Base-by-base conservation (phyloP, 92 coral and sea anemone genomes). In the Bergia puertoricense region DNA sequence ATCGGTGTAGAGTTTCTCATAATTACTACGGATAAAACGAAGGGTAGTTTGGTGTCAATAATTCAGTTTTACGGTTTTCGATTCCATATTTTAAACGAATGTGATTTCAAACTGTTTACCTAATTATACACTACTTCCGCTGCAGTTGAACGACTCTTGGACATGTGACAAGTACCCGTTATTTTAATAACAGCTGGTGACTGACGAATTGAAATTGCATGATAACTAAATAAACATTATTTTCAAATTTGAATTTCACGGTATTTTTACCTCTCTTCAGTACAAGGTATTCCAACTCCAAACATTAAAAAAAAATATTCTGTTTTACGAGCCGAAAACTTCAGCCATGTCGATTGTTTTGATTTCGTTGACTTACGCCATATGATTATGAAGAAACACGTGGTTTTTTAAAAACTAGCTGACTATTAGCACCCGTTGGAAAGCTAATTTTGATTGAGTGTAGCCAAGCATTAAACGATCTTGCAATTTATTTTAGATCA, bases 401-500 rank as follows among this genome's bases (percentile, higher is more conserved):
- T 40, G 51, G n/a, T 30, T 39, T 76, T 76, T 45, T 5, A 11
- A 6, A 54, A 75, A 38, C 30, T 45, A 7, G 11, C 46, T 75
- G 79, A 40, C 23, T 41, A 7, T 41, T 51, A 42, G 46, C 51
- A 76, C 80, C 80, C 46, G 80, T n/a, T n/a, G 10, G n/a, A 30
- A 42, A 76, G 11, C 51, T 13, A 42, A 22, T 5, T 40, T 76
- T 76, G 80, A 76, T 76, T 41, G 54, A 42, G 46, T 43, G 51
- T 76, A 18, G 14, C 80, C 54, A 76, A 76, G 80, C 80, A 42
- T 76, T 76, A 76, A 76, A 76, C 54, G 54, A 76, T 42, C 80
- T 76, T 37, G 54, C 23, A 76, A 76, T 42, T 13, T 15, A 42
- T 10, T 41, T 45, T 15, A 76, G 22, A 40, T 76, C 10, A 40